phyloP scores from a whole-genome alignment of 2,797 vertebrate species.

The Coluber constrictor region DNA sequence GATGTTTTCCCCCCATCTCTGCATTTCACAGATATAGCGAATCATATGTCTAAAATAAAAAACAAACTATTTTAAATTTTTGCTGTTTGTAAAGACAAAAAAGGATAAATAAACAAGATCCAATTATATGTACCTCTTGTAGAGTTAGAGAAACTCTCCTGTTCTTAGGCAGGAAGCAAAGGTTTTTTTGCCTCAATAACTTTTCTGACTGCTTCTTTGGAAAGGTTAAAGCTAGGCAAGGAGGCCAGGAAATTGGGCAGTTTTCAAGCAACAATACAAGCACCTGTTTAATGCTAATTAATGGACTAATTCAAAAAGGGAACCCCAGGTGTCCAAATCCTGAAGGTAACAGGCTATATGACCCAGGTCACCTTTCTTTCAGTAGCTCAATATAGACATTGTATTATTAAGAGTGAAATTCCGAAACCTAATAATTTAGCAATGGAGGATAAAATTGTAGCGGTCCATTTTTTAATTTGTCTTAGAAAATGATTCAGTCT shows the following conservation, averaged over 20 bases:
- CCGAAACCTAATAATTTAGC: conserved; percentile 19
- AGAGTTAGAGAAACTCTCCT: neutral
- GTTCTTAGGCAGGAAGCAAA: neutral
- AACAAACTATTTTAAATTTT: neutral
- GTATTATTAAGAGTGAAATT: conserved; percentile 39
- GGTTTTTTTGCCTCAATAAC: neutral
- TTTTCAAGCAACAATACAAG: conserved; percentile 61
- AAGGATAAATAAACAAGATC: neutral
- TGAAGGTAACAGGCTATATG: conserved; percentile 61
- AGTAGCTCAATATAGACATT: conserved; percentile 49
- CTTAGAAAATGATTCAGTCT: neutral
- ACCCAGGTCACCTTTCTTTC: conserved; percentile 65
- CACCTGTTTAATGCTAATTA: conserved; percentile 73
- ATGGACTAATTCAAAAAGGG: conserved; percentile 69
- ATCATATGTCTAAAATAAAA: neutral
- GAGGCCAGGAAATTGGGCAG: conserved; percentile 55
- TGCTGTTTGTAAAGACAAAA: neutral
- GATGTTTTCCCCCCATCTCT: neutral
- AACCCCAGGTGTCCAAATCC: conserved; percentile 69
- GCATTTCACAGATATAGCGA: neutral
- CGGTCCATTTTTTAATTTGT: neutral
- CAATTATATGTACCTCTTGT: neutral
- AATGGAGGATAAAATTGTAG: neutral
- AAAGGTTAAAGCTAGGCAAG: neutral
- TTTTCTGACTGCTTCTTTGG: conserved; percentile 42